Percentiles rank a stretch among this genome's conserved stretches.
Evolutionary conservation across 2,888 invertebrate species (phyloP).

Genomic region (Pachliopta kotzebuea): DNA sequence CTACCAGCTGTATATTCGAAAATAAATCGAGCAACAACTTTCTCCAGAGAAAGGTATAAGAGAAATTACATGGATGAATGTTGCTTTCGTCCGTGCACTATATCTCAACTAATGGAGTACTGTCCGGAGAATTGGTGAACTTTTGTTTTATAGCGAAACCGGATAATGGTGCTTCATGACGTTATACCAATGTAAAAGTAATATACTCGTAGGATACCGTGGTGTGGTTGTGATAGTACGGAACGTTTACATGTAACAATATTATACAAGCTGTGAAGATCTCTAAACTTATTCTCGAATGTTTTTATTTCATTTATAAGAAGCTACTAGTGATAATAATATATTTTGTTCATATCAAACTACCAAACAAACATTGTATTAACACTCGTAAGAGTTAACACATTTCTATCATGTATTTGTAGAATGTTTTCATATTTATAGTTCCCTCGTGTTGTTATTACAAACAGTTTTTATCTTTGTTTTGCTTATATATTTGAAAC

Average conservation of each 20-base stretch:
- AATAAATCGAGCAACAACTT: constrained; percentile 48
- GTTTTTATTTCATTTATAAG: not conserved
- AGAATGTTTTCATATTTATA: not conserved
- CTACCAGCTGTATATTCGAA: constrained; percentile 43
- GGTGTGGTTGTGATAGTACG: not conserved
- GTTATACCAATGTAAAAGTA: constrained; percentile 8
- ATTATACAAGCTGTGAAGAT: not conserved
- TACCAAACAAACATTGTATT: not conserved
- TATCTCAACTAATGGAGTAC: constrained; percentile 60
- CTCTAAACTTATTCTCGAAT: not conserved
- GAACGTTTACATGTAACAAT: not conserved
- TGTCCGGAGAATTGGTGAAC: constrained; percentile 67
- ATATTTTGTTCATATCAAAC: not conserved
- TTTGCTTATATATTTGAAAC: not conserved
- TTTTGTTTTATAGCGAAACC: constrained; percentile 15
- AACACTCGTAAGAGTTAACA: not conserved
- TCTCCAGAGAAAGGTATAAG: constrained; percentile 46
- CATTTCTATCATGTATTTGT: not conserved
- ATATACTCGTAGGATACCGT: not conserved
- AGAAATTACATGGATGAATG: constrained; percentile 60
- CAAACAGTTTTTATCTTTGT: not conserved
- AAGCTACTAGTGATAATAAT: not conserved
- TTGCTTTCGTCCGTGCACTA: constrained; percentile 55
- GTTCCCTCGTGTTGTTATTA: no score
- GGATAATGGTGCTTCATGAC: constrained; percentile 12